Base-by-base conservation (phyloP, 1,140 invertebrate species). In the Holotrichia oblita region DNA sequence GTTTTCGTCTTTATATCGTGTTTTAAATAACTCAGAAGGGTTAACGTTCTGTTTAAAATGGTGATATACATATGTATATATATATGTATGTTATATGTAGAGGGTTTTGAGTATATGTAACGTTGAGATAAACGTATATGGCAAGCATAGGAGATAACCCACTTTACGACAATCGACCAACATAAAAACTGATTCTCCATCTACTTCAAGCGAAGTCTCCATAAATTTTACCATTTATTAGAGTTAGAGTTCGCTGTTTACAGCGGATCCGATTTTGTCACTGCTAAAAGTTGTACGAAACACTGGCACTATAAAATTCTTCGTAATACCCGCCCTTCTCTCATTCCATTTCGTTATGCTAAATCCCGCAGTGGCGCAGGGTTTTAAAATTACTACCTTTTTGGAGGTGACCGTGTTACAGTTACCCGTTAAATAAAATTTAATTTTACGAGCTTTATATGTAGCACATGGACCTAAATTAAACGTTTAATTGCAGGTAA, bases 201-300 rank as follows among this genome's bases (percentile, higher is more conserved):
- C 0, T 69, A 69, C 20, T 55, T 34, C 24, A 17, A 69, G 10
- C 17, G 8, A 69, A 34, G 8, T 69, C 61, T 9, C 20, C 61
- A 69, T 69, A 69, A 69, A 69, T 69, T 69, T 69, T 22, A 27
- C 20, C 61, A 69, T 69, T 69, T 69, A 22, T 69, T 69, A 20
- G 61, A 17, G 22, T 69, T 69, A 34, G 7, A 17, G 27, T 9
- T 69, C 61, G 24, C 61, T 27, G 61, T 69, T 64, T 69, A 69
- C 61, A 69, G 22, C 61, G 61, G 61, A 69, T 69, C 61, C 20
- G 61, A 69, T 69, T 69, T 69, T 69, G 61, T 69, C 61, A 69
- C 20, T 69, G 61, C 22, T 69, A 69, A 69, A 69, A 69, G 61
- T 69, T 22, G 61, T 17, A 69, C 22, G 61, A 20, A 69, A 69